A percentile compares a stretch with the other conserved stretches of the same genome.
Conservation (phyloP, 2,888 invertebrate species). For the Lithophane ornitopus region DNA sequence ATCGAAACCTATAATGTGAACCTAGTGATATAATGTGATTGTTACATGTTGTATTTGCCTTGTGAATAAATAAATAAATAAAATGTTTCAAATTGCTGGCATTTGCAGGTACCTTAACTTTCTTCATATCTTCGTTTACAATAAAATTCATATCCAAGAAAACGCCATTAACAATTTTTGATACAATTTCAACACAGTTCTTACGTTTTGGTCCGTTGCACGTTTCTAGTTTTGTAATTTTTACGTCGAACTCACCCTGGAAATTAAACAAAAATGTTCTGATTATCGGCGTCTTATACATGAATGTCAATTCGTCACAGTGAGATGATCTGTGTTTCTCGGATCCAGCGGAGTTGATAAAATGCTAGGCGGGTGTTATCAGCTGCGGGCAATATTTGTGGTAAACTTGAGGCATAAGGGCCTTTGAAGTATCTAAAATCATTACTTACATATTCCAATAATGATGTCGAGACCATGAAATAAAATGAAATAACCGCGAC, state of each 20-base stretch:
- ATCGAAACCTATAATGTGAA: too few species aligned
- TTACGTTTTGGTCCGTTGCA: conserved; percentile 61
- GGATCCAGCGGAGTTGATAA: too few species aligned
- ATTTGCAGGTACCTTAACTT: conserved; percentile 28
- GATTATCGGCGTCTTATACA: too few species aligned
- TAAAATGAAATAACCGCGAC: conserved; percentile 26
- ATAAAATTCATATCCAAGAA: background rate
- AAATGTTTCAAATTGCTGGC: background rate
- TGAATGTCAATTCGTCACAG: background rate
- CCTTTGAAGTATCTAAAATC: conserved; percentile 7
- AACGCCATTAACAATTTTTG: background rate
- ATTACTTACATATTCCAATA: conserved; percentile 37
- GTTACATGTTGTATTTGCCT: too few species aligned
- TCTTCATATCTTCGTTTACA: conserved; percentile 41
- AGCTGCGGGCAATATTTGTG: background rate
- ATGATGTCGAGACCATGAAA: conserved; percentile 4
- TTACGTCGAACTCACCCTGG: conserved; percentile 59
- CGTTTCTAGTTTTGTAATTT: conserved; percentile 16
- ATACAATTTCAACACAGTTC: conserved; percentile 29
- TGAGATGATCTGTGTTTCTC: too few species aligned
- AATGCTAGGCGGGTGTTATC: background rate
- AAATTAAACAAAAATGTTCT: conserved; percentile 12
- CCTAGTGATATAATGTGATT: too few species aligned
- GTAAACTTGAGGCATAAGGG: background rate
- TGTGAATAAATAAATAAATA: too few species aligned